Conservation (phyloP, 2,888 invertebrate species). For the Helobdella robusta region DNA sequence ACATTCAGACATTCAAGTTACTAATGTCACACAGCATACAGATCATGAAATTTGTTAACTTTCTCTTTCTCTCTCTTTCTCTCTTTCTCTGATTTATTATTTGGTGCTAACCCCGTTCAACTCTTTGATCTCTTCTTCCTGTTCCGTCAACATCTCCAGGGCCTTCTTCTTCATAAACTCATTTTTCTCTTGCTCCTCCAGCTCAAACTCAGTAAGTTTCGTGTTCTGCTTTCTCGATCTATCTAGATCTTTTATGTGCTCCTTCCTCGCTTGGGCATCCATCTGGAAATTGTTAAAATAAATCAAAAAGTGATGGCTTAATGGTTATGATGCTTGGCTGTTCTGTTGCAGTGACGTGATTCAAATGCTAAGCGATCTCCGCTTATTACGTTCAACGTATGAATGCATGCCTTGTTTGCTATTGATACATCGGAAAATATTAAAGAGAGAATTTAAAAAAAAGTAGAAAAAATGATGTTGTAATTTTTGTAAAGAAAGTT, state of each 20-base stretch:
- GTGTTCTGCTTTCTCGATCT: slow-evolving; percentile 44
- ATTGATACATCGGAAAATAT: too few relatives aligned
- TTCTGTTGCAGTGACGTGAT: neutral
- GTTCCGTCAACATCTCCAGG: slow-evolving; percentile 47
- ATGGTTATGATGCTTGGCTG: slow-evolving; percentile 6
- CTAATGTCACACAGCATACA: too few relatives aligned
- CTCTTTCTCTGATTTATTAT: neutral
- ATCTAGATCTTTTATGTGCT: slow-evolving; percentile 45
- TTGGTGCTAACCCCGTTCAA: slow-evolving; percentile 48
- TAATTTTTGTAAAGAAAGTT: slow-evolving; percentile 10
- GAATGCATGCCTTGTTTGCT: too few relatives aligned
- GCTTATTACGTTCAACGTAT: too few relatives aligned
- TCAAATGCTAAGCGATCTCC: neutral
- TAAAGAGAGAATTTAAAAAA: too few relatives aligned
- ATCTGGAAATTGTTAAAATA: slow-evolving; percentile 36
- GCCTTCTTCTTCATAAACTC: slow-evolving; percentile 47
- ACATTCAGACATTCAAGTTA: too few relatives aligned
- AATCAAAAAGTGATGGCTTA: neutral
- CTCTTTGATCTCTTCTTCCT: slow-evolving; percentile 50
- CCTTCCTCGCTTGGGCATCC: slow-evolving; percentile 42
- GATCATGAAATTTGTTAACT: too few relatives aligned
- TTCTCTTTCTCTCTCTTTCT: too few relatives aligned
- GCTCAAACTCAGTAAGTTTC: slow-evolving; percentile 46
- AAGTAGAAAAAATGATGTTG: neutral
- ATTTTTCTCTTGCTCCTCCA: slow-evolving; percentile 47